phyloP scores from a whole-genome alignment of 2,888 invertebrate species.

The Amiota mariae region DNA sequence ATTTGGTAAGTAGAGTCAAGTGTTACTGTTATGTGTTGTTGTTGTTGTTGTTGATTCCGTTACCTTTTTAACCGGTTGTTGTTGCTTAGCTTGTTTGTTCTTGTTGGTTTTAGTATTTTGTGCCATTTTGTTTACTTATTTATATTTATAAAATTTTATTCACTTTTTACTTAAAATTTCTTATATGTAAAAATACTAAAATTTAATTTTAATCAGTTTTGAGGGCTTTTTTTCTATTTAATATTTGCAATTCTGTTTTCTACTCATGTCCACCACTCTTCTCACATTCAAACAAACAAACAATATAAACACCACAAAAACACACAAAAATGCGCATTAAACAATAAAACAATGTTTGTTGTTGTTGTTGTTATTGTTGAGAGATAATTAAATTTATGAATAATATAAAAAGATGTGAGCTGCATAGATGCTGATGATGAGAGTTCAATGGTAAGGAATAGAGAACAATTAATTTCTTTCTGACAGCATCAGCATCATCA shows the following conservation, averaged over 20 bases:
- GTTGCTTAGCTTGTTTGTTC: conserved; percentile 72
- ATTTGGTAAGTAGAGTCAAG: background rate
- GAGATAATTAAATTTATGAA: no score
- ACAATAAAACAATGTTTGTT: background rate
- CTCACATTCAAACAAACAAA: conserved; percentile 4
- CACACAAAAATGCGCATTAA: conserved; percentile 7
- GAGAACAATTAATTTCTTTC: no score
- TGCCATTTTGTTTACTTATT: conserved; percentile 64
- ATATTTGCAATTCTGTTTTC: conserved; percentile 44
- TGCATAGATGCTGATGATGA: no score
- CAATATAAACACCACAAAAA: conserved; percentile 1
- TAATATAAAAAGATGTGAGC: no score
- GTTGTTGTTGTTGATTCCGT: conserved; percentile 8
- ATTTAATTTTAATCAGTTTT: background rate
- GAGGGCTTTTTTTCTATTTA: background rate
- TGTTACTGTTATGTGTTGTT: background rate
- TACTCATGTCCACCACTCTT: background rate
- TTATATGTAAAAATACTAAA: background rate
- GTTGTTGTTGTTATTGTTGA: no score
- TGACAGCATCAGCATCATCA: no score
- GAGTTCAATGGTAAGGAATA: no score
- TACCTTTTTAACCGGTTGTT: conserved; percentile 70
- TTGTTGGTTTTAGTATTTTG: conserved; percentile 72
- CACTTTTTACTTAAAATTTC: conserved; percentile 14
- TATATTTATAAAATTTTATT: conserved; percentile 55